Evolutionary conservation across 2,888 invertebrate genomes (phyloP).

Genomic region (Tachina fera): DNA sequence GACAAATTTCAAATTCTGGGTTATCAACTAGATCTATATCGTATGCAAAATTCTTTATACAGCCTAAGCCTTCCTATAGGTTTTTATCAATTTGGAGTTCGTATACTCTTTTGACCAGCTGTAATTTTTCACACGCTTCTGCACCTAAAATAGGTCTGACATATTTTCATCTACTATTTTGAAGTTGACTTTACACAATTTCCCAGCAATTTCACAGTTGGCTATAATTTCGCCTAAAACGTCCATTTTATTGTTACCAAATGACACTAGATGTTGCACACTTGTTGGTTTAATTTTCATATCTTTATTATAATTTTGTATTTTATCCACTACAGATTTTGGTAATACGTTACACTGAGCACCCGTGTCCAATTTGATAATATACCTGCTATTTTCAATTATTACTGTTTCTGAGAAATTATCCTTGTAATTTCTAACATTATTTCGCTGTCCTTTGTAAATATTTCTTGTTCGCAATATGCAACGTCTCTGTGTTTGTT

Average conservation of each 20-base stretch:
- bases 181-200: constrained; percentile 28
- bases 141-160: neutral
- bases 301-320: neutral
- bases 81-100: no score
- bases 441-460: neutral
- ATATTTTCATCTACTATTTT: constrained; percentile 31
- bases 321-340: neutral
- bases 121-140: neutral
- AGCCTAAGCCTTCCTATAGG: neutral
- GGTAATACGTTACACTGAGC: constrained; percentile 19
- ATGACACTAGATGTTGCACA: constrained; percentile 15
- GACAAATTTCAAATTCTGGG: constrained; percentile 60
- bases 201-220: constrained; percentile 3
- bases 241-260: constrained; percentile 8
- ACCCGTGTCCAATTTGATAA: constrained; percentile 14
- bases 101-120: neutral
- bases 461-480: neutral
- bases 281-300: neutral
- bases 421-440: neutral
- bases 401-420: constrained; percentile 5
- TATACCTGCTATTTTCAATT: neutral
- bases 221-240: constrained; percentile 22
- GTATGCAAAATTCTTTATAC: constrained; percentile 65
- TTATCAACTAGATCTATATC: constrained; percentile 66
- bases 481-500: constrained; percentile 21